A percentile compares a stretch with the other conserved stretches of the same genome.
Conservation (phyloP, 2,888 invertebrate species). For the Notocelia uddmanniana region DNA sequence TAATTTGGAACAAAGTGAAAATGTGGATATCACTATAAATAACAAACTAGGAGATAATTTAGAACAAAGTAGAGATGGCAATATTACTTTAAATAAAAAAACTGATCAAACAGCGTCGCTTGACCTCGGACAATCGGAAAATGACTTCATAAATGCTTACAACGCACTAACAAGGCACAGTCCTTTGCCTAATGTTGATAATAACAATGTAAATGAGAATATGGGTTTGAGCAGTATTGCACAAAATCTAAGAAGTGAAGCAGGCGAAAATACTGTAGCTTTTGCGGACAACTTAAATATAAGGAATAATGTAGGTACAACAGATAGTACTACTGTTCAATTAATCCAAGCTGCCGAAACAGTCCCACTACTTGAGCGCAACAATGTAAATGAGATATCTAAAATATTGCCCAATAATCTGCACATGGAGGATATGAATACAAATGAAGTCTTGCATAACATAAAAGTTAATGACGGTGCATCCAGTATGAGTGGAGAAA, state of each 20-base stretch:
- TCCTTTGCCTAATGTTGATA: conserved; percentile 71
- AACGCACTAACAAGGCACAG: conserved; percentile 77
- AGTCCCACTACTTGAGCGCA: background rate
- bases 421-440: background rate
- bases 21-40: background rate
- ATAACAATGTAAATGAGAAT: conserved; percentile 35
- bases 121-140: conserved; percentile 77
- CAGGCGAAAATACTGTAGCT: background rate
- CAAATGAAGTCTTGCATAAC: background rate
- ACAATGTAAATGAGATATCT: background rate
- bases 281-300: background rate
- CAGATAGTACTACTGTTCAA: background rate
- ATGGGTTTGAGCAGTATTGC: background rate
- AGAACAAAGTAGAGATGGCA: conserved; percentile 47
- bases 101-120: conserved; percentile 56
- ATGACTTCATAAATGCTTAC: conserved; percentile 81
- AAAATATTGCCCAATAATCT: background rate
- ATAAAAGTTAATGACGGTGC: background rate
- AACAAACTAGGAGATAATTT: conserved; percentile 41
- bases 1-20: conserved; percentile 7
- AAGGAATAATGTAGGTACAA: background rate
- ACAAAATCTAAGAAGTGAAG: background rate
- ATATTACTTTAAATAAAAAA: conserved; percentile 31
- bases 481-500: background rate
- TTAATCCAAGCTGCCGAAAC: background rate